Base-by-base conservation (phyloP, 2,113 vertebrate genomes). In the Rallus limicola region DNA sequence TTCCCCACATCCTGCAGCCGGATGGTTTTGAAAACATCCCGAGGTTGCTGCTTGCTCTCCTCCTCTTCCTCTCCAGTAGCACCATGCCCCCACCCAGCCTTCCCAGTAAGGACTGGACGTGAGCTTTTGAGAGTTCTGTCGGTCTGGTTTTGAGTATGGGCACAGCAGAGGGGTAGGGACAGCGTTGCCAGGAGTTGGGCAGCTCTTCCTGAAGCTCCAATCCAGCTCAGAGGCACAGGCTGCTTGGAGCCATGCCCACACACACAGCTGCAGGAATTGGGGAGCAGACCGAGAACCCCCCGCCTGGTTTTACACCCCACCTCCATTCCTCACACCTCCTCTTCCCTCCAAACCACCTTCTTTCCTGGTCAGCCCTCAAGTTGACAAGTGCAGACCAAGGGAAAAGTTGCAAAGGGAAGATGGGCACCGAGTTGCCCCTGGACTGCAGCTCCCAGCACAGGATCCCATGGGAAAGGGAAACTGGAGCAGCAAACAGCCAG, bases 31-130 rank as follows among this genome's bases (percentile, higher is more conserved):
- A 80, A 48, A 87, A 60, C 4, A 1, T 29, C 74, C 78, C 34
- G 1, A 63, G 56, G 78, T 74, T 64, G 70, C 82, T 68, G 69
- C 38, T 76, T 8, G 36, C 69, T 84, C 67, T 53, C 85, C 90
- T 96, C 82, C 84, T 90, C 59, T 86, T 86, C 76, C 77, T 83
- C 72, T 36, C 19, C 7, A 63, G 53, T 64, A 72, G 34, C 65
- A 44, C 33, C 13, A 1, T 16, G 58, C 8, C 48, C 78, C 44
- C 56, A 38, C 17, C 26, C 71, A 72, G 63, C 10, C 60, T 55
- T 69, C 71, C 38, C 33, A 9, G 64, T 16, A 23, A 75, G 44
- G 44, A 26, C 58, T 40, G 33, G n/a, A 6, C n/a, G 8, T 5
- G 69, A 16, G 50, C 8, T 52, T 52, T 68, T 46, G 14, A 44